A percentile compares a stretch with the other conserved stretches of the same genome.
Conservation (phyloP, 1,140 invertebrate species). For the Cherax quadricarinatus region DNA sequence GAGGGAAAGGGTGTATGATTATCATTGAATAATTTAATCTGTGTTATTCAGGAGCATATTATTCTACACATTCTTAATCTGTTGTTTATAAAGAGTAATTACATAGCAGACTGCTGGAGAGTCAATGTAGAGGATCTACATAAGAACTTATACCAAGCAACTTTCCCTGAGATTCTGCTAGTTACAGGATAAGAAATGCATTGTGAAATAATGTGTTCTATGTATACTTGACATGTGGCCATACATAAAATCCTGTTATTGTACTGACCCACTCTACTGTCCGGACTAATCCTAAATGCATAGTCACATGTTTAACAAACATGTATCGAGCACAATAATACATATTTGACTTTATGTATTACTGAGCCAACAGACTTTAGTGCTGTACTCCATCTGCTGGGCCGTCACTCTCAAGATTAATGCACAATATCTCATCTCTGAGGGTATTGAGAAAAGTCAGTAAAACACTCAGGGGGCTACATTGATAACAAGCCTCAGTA, state of each 20-base stretch:
- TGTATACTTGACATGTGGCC: too few species aligned
- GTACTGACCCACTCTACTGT: too few species aligned
- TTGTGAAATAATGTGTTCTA: too few species aligned
- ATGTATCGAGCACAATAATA: not conserved
- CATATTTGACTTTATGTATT: not conserved
- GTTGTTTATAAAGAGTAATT: not conserved
- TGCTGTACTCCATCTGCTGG: not conserved
- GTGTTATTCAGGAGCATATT: conserved; percentile 62
- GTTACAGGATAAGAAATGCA: not conserved
- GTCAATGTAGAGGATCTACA: not conserved
- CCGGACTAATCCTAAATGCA: too few species aligned
- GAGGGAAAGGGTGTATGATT: conserved; percentile 2
- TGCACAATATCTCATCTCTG: not conserved
- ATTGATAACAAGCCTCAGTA: not conserved
- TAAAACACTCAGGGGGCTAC: not conserved
- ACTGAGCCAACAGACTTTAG: not conserved
- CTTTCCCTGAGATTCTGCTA: not conserved
- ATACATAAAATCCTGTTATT: too few species aligned
- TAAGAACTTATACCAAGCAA: not conserved
- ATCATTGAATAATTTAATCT: conserved; percentile 20
- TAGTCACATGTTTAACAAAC: not conserved
- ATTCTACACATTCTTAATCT: conserved; percentile 43
- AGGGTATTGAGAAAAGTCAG: not conserved
- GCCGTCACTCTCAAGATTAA: not conserved
- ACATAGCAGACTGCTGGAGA: not conserved